phyloP scores from a whole-genome alignment of 2,113 vertebrate species.

The Hypanus sabinus region DNA sequence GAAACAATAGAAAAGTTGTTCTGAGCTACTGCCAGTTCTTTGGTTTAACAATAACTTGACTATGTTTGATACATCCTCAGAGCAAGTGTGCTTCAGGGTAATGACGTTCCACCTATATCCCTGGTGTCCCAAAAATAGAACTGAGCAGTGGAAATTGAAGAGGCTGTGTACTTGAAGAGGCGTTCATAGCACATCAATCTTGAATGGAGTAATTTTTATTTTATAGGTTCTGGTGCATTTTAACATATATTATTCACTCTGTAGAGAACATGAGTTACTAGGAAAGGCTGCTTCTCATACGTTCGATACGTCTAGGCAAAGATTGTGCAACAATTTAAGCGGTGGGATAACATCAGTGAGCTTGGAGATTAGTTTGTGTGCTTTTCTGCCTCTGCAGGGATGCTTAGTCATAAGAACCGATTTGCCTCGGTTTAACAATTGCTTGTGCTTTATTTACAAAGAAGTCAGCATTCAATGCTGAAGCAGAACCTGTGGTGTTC shows the following conservation, averaged over 20 bases:
- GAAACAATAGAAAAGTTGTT: background rate
- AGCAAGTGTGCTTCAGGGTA: background rate
- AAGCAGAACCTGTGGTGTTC: background rate
- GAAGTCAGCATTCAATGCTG: background rate
- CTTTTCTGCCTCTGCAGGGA: background rate
- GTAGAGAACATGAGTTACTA: background rate
- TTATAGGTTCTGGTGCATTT: background rate
- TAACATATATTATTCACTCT: background rate
- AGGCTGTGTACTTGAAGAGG: background rate
- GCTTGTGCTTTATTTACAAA: background rate
- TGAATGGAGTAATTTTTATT: constrained; percentile 4
- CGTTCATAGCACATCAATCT: background rate
- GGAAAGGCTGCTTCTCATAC: background rate
- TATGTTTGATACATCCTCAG: background rate
- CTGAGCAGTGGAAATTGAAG: background rate
- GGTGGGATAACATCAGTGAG: background rate
- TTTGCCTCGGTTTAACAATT: background rate
- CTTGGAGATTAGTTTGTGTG: background rate
- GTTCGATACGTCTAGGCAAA: background rate
- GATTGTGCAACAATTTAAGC: background rate
- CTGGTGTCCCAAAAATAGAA: background rate
- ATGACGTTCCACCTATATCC: background rate
- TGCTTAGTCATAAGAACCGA: background rate
- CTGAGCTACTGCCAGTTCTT: background rate
- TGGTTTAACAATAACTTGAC: background rate